Percentiles rank a stretch among this genome's conserved stretches.
Evolutionary conservation across 2,113 vertebrate species (phyloP).

Genomic region (Brachypteracias leptosomus): DNA sequence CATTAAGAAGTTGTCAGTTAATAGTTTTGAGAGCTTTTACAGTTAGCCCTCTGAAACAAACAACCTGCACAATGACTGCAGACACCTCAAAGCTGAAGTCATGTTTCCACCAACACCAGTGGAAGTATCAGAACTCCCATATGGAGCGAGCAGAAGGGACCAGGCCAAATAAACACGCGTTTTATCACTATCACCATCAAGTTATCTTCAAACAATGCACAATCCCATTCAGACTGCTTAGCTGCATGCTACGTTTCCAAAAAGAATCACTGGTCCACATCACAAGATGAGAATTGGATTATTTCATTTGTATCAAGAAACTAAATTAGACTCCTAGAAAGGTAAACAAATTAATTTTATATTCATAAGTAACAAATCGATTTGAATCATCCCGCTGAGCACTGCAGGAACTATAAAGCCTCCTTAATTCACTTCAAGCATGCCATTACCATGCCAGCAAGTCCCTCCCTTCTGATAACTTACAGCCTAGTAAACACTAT

Average conservation of each 20-base stretch:
- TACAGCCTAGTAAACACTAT: not conserved
- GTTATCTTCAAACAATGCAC: not conserved
- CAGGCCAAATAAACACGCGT: not conserved
- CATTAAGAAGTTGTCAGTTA: not conserved
- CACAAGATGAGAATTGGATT: not conserved
- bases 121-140: not conserved
- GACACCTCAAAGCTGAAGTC: not conserved
- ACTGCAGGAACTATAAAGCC: not conserved
- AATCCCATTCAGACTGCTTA: not conserved
- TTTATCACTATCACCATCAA: not conserved
- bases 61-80: not conserved
- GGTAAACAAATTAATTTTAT: conserved; percentile 18
- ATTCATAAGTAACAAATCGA: conserved; percentile 4
- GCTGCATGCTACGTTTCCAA: not conserved
- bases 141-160: not conserved
- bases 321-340: not conserved
- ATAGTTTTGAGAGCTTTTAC: not conserved
- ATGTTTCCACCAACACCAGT: not conserved
- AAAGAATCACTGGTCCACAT: not conserved
- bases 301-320: conserved; percentile 1
- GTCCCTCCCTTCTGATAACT: not conserved
- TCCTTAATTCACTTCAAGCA: not conserved
- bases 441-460: not conserved
- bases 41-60: not conserved
- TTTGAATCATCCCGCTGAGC: not conserved